Evolutionary conservation across 1,140 invertebrate species (phyloP).

Genomic region (Goniozus legneri): DNA sequence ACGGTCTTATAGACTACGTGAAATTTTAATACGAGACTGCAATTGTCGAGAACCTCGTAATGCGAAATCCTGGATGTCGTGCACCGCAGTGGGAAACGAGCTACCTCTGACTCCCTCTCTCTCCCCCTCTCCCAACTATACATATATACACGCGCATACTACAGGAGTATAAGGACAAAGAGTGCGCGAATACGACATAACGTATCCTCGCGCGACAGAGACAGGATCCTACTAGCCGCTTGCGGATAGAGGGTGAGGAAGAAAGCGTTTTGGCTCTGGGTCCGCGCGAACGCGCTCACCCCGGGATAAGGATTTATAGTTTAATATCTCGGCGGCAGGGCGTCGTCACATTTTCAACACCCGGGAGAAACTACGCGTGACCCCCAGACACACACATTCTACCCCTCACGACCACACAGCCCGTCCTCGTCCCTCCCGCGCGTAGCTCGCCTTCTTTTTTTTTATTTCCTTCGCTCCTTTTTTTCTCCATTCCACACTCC

Average conservation of each 20-base stretch:
- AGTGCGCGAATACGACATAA: constrained; percentile 18
- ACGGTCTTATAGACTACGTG: too few relatives aligned
- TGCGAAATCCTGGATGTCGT: too few relatives aligned
- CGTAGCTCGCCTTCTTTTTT: constrained; percentile 8
- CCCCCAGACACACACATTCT: too few relatives aligned
- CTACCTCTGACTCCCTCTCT: too few relatives aligned
- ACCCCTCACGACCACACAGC: constrained; percentile 24
- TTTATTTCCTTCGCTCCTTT: background rate
- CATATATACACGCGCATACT: too few relatives aligned
- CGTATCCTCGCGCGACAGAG: constrained; percentile 28
- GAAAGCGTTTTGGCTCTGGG: too few relatives aligned
- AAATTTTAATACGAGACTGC: too few relatives aligned
- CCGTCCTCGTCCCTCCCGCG: constrained; percentile 16
- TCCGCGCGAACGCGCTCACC: constrained; percentile 34
- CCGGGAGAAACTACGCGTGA: constrained; percentile 41
- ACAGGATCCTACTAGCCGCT: constrained; percentile 26
- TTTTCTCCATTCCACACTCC: background rate
- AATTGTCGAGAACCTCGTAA: too few relatives aligned
- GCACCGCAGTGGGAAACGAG: too few relatives aligned
- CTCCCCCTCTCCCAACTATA: too few relatives aligned
- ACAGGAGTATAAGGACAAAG: constrained; percentile 11
- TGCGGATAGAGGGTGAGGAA: constrained; percentile 22
- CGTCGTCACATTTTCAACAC: constrained; percentile 53
- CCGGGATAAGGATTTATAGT: constrained; percentile 55
- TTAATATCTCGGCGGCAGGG: constrained; percentile 53